phyloP scores from a whole-genome alignment of 2,797 vertebrate genomes.

The Odontamblyopus rebecca region DNA sequence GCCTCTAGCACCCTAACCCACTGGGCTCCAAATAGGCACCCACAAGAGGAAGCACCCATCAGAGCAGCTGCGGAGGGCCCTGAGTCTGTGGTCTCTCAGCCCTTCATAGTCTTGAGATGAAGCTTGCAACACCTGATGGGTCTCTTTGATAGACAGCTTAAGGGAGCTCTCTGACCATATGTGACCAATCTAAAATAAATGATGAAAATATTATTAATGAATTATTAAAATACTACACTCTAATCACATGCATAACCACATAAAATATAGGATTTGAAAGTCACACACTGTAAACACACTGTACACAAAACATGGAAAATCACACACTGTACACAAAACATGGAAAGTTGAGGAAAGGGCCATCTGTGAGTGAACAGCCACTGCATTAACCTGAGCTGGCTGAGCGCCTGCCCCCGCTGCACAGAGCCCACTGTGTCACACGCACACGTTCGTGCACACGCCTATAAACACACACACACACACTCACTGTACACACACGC shows the following conservation, averaged over 20 bases:
- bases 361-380: slow-evolving; percentile 1
- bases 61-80: no score
- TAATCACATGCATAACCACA: not conserved
- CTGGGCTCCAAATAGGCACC: no score
- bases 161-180: not conserved
- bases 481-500: no score
- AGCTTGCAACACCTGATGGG: not conserved
- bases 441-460: not conserved
- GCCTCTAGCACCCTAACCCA: no score
- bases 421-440: slow-evolving; percentile 11
- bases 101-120: not conserved
- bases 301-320: not conserved
- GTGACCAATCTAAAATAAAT: not conserved
- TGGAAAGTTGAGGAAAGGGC: slow-evolving; percentile 10
- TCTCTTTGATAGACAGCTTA: not conserved
- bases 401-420: not conserved
- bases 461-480: not conserved
- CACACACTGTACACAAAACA: slow-evolving; percentile 7
- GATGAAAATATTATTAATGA: not conserved
- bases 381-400: slow-evolving; percentile 6
- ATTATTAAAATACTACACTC: not conserved
- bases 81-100: no score
- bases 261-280: not conserved
- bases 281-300: not conserved
- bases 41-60: no score